Evolutionary conservation across 2,113 vertebrate genomes (phyloP).

Genomic region (Perca schrenkii): DNA sequence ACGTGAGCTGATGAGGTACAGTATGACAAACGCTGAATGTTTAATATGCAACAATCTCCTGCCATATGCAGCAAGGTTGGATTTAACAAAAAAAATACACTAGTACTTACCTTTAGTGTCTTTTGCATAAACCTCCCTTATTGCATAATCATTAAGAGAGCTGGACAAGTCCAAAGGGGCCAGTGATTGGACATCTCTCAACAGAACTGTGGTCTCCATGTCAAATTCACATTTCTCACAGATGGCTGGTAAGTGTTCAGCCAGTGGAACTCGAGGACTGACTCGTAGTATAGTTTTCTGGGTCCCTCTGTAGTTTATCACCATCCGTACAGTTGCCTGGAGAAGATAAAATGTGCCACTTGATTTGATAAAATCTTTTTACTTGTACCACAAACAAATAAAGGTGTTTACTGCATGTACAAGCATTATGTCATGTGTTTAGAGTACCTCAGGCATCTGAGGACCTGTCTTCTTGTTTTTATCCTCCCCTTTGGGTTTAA

Average conservation of each 20-base stretch:
- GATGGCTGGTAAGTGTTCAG: constrained; percentile 88
- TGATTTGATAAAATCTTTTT: background rate
- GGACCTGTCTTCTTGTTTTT: constrained; percentile 90
- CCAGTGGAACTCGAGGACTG: constrained; percentile 89
- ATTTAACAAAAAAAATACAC: background rate
- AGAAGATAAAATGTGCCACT: constrained; percentile 13
- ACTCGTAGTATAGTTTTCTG: constrained; percentile 96
- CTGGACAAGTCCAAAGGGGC: constrained; percentile 89
- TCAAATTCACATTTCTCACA: constrained; percentile 98
- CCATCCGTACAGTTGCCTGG: constrained; percentile 95
- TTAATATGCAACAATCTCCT: background rate
- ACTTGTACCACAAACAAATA: background rate
- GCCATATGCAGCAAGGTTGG: background rate
- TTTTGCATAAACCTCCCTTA: constrained; percentile 95
- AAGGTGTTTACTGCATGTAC: background rate
- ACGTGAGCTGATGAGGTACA: background rate
- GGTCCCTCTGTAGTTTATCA: constrained; percentile 96
- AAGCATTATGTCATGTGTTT: background rate
- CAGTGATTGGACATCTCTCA: constrained; percentile 90
- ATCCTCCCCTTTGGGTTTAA: constrained; percentile 93
- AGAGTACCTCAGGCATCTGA: constrained; percentile 92
- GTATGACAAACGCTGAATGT: background rate
- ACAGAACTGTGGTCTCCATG: constrained; percentile 85
- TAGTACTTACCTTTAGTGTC: constrained; percentile 88
- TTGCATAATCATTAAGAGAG: constrained; percentile 92